Conservation (phyloP, 2,888 invertebrate genomes). For the Macaria liturata region DNA sequence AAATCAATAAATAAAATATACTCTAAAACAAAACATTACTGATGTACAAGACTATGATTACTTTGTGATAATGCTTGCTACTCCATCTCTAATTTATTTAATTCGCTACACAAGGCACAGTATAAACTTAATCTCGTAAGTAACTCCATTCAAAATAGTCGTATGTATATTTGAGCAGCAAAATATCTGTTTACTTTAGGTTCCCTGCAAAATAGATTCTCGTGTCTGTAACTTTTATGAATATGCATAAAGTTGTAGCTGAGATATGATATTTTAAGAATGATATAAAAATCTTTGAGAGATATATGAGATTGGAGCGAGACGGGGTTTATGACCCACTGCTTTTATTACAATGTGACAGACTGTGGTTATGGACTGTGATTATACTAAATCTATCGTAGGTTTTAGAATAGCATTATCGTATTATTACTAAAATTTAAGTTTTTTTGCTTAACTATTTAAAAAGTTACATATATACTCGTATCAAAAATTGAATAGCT, state of each 20-base stretch:
- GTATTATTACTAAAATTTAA: too few species aligned
- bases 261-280: constrained; percentile 5
- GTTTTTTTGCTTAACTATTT: too few species aligned
- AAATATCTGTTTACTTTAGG: not conserved
- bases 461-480: too few species aligned
- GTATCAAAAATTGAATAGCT: too few species aligned
- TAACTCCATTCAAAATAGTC: not conserved
- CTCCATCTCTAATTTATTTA: too few species aligned
- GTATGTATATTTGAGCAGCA: not conserved
- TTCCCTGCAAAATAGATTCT: constrained; percentile 2
- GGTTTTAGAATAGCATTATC: too few species aligned
- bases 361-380: constrained; percentile 2
- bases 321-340: constrained; percentile 8
- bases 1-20: too few species aligned
- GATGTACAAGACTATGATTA: too few species aligned
- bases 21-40: too few species aligned
- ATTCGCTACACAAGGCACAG: too few species aligned
- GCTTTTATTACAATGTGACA: constrained; percentile 18
- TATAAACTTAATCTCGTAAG: not conserved
- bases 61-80: too few species aligned
- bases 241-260: constrained; percentile 14
- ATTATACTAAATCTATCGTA: too few species aligned
- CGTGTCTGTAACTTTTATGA: constrained; percentile 10
- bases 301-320: constrained; percentile 7
- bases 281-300: constrained; percentile 11